Conservation (phyloP, 2,888 invertebrate species). For the Xanthia togata region DNA sequence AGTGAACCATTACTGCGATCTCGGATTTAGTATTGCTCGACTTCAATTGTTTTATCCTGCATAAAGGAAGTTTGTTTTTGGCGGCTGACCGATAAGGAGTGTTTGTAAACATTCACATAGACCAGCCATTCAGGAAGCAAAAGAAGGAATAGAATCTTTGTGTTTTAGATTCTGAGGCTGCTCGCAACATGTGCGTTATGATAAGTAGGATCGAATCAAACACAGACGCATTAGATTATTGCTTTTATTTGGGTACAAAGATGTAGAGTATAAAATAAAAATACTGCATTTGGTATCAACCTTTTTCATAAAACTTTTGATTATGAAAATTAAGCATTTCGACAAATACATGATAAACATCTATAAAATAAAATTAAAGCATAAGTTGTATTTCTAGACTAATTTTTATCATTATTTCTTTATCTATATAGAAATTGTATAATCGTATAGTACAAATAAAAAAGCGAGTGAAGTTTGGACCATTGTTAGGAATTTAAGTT, state of each 20-base stretch:
- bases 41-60: constrained; percentile 56
- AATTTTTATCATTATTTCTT: constrained; percentile 81
- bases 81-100: constrained; percentile 75
- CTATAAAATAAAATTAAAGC: constrained; percentile 89
- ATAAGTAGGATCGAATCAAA: constrained; percentile 68
- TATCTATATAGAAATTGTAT: constrained; percentile 89
- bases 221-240: constrained; percentile 79
- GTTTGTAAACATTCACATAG: constrained; percentile 78
- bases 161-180: constrained; percentile 35
- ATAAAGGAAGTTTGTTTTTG: constrained; percentile 72
- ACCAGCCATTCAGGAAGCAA: constrained; percentile 62
- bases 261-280: constrained; percentile 90
- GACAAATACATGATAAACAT: constrained; percentile 88
- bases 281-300: constrained; percentile 90
- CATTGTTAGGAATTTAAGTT: constrained; percentile 90
- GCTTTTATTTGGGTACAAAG: constrained; percentile 90
- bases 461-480: constrained; percentile 90
- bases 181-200: constrained; percentile 33
- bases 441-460: constrained; percentile 89
- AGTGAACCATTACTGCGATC: constrained; percentile 47
- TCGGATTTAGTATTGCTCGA: constrained; percentile 39
- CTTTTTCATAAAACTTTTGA: constrained; percentile 87
- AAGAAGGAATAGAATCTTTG: constrained; percentile 57
- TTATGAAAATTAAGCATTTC: constrained; percentile 89
- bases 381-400: constrained; percentile 85